Evolutionary conservation across 2,113 vertebrate genomes (phyloP), one percentile per base, ranked within the genome.

Genomic region (Cygnus atratus): DNA sequence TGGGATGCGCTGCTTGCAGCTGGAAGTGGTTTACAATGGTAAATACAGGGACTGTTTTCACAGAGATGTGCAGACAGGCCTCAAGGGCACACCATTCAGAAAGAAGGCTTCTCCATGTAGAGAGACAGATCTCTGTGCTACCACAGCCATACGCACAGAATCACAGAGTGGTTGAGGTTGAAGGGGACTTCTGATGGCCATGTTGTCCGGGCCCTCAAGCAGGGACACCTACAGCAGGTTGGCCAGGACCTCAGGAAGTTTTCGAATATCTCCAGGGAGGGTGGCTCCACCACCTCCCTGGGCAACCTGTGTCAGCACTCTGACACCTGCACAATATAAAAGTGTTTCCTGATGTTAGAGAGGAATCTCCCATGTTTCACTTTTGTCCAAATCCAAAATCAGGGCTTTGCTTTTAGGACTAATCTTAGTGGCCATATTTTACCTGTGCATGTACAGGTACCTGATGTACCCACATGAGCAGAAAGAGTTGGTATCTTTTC

Each of bases 1-100:
- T 84, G 75, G 71, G 13, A 62, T 78, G 35, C 48, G 88, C 58
- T 88, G 6, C 84, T 87, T 92, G 83, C 88, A 94, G 76, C 88
- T 96, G 83, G 41, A 74, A 59, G 72, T 71, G 33, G 55, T 80
- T 94, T 86, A 86, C 55, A 62, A 46, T 71, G 28, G 68, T 46
- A 95, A 74, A 88, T 74, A 66, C 91, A 89, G 62, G n/a, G 39
- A n/a, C 54, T 70, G 19, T 90, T 18, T 90, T 61, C 58, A 50
- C 48, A 83, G 74, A 83, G 58, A 76, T 58, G 9, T 58, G 33
- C 58, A 66, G 41, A 55, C 50, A 80, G 41, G n/a, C 67, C 31
- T 26, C 88, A 94, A 94, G 55, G 83, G 87, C 75, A 62, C 0
- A 0, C 13, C 68, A 73, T 29, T 62, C 33, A 88, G 44, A 79